phyloP scores from a whole-genome alignment of 2,888 invertebrate genomes.

The Macropis europaea region DNA sequence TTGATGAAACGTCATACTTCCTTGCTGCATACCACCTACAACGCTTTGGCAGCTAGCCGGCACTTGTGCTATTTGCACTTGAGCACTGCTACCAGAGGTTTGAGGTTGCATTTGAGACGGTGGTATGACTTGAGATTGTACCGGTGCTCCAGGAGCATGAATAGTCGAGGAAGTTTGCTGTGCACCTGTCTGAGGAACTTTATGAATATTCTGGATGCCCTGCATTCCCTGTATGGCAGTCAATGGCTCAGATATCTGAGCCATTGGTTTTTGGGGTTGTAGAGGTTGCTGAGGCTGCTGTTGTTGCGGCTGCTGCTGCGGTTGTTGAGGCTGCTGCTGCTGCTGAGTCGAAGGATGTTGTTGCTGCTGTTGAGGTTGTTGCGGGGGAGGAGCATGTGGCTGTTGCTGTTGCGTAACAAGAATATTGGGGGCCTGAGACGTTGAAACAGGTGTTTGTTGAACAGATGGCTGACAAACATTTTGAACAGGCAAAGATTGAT shows the following conservation, averaged over 20 bases:
- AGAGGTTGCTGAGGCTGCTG: constrained; percentile 67
- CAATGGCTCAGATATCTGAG: constrained; percentile 74
- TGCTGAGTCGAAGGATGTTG: constrained; percentile 80
- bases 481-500: constrained; percentile 69
- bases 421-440: constrained; percentile 71
- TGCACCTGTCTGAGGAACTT: constrained; percentile 73
- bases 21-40: constrained; percentile 68
- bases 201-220: constrained; percentile 75
- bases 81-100: constrained; percentile 75
- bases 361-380: constrained; percentile 77
- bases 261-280: constrained; percentile 64
- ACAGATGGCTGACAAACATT: constrained; percentile 70
- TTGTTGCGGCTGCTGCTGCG: constrained; percentile 81
- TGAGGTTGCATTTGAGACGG: constrained; percentile 81
- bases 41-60: constrained; percentile 71
- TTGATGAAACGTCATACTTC: constrained; percentile 69
- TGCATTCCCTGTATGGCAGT: constrained; percentile 74
- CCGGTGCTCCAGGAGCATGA: constrained; percentile 64
- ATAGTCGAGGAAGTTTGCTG: constrained; percentile 68
- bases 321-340: constrained; percentile 76
- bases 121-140: constrained; percentile 76
- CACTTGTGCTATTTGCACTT: constrained; percentile 73
- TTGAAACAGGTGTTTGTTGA: constrained; percentile 64
- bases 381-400: constrained; percentile 77
- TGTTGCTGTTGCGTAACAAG: constrained; percentile 72